Evolutionary conservation across 1,140 invertebrate genomes (phyloP).

Genomic region (Drosophila lowei): DNA sequence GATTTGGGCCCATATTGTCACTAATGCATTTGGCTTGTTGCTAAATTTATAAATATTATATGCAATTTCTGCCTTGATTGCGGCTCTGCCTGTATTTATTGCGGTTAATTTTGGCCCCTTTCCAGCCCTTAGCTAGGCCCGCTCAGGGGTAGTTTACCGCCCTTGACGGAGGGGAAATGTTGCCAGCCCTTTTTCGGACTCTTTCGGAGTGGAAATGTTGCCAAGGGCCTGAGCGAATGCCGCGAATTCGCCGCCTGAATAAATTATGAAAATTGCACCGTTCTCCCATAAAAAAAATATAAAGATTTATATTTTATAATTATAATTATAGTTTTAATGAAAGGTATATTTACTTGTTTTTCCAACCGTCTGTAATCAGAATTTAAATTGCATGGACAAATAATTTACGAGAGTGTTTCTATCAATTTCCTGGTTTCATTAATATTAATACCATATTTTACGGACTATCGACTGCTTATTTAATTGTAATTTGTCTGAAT

Average conservation of each 20-base stretch:
- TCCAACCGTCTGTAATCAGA: slow-evolving; percentile 19
- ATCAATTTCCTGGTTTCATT: slow-evolving; percentile 46
- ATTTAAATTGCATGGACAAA: slow-evolving; percentile 47
- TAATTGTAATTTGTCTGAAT: slow-evolving; percentile 27
- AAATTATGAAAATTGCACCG: slow-evolving; percentile 18
- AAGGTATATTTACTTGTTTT: slow-evolving; percentile 23
- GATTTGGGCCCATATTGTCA: no score
- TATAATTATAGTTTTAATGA: slow-evolving; percentile 45
- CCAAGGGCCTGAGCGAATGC: not conserved
- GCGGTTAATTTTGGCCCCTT: slow-evolving; percentile 45
- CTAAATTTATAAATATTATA: slow-evolving; percentile 55
- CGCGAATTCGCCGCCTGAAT: slow-evolving; percentile 19
- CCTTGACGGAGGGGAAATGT: slow-evolving; percentile 30
- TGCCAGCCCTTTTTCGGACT: not conserved
- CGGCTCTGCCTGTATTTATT: slow-evolving; percentile 38
- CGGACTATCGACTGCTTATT: slow-evolving; percentile 46
- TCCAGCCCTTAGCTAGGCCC: no score
- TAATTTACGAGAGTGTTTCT: slow-evolving; percentile 34
- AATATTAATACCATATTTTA: slow-evolving; percentile 58
- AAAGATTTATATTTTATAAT: slow-evolving; percentile 27
- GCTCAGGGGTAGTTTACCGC: slow-evolving; percentile 23
- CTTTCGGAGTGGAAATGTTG: slow-evolving; percentile 16
- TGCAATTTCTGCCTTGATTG: slow-evolving; percentile 52
- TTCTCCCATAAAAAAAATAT: not conserved
- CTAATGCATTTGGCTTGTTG: slow-evolving; percentile 54